These are phyloP conservation scores for Brachylomia viminalis DNA, from an alignment of 2,888 invertebrate species.

Conservation along the genomic window DNA sequence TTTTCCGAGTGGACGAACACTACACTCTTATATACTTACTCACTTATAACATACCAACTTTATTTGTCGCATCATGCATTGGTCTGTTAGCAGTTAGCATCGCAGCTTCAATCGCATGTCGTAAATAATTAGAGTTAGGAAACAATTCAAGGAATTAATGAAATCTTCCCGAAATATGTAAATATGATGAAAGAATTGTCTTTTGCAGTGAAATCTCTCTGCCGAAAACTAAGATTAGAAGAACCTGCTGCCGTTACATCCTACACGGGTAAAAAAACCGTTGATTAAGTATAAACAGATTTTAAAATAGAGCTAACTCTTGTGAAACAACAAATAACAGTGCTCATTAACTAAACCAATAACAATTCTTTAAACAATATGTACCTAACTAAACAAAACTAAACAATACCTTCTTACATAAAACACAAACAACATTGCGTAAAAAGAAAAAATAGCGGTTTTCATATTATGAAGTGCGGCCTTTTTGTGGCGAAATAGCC, in stretches of 20 bases:
- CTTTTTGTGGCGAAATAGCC: slow-evolving; percentile 54
- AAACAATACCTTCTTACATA: slow-evolving; percentile 3
- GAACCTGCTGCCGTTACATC: too few relatives aligned
- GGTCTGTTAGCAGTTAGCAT: not conserved
- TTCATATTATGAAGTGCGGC: slow-evolving; percentile 57
- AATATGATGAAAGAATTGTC: not conserved
- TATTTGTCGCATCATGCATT: not conserved
- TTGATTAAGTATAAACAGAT: too few relatives aligned
- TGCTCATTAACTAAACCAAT: not conserved
- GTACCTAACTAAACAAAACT: not conserved
- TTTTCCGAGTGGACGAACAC: not conserved
- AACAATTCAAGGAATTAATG: too few relatives aligned
- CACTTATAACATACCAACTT: slow-evolving; percentile 1
- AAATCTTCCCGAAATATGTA: too few relatives aligned
- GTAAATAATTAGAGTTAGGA: too few relatives aligned
- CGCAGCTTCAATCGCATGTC: not conserved
- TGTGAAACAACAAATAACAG: not conserved
- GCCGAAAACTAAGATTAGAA: not conserved
- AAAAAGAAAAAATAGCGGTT: slow-evolving; percentile 5
- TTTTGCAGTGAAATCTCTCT: not conserved
- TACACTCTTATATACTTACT: too few relatives aligned
- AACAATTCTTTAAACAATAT: not conserved
- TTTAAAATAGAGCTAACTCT: too few relatives aligned
- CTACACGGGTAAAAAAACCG: too few relatives aligned
- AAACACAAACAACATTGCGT: slow-evolving; percentile 17